Conservation (phyloP, 2,797 vertebrate genomes). For the Taeniopygia guttata region DNA sequence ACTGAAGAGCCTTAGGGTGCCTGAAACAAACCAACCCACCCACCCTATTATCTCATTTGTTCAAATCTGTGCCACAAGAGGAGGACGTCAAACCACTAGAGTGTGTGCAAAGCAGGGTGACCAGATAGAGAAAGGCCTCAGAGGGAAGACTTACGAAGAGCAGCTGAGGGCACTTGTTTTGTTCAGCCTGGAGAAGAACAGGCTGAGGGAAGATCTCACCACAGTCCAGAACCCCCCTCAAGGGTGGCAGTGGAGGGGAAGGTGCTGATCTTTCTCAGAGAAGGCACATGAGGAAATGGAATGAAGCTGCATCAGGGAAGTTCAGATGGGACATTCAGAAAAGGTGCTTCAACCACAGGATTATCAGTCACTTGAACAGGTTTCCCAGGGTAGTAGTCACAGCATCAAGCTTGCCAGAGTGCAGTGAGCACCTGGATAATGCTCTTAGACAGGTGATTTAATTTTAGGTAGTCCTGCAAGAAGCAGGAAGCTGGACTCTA, state of each 20-base stretch:
- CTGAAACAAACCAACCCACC: not conserved
- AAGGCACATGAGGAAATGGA: not conserved
- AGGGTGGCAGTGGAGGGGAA: not conserved
- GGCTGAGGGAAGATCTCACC: not conserved
- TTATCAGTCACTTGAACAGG: not conserved
- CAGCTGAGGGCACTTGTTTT: not conserved
- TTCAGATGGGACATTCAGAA: not conserved
- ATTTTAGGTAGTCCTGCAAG: not conserved
- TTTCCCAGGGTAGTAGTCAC: not conserved
- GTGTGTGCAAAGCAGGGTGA: not conserved
- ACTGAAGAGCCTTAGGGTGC: not conserved
- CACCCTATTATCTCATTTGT: not conserved
- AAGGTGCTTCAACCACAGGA: not conserved
- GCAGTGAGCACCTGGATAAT: not conserved
- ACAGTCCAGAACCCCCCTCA: not conserved
- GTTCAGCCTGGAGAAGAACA: not conserved
- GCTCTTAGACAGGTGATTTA: not conserved
- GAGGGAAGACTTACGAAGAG: not conserved
- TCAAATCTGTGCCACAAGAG: not conserved
- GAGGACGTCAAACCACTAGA: not conserved
- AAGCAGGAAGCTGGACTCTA: not conserved
- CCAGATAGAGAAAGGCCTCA: not conserved
- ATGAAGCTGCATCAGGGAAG: not conserved
- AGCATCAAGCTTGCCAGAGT: not conserved
- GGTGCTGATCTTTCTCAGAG: not conserved